phyloP scores from a whole-genome alignment of 2,113 vertebrate species.

The Agapornis roseicollis region DNA sequence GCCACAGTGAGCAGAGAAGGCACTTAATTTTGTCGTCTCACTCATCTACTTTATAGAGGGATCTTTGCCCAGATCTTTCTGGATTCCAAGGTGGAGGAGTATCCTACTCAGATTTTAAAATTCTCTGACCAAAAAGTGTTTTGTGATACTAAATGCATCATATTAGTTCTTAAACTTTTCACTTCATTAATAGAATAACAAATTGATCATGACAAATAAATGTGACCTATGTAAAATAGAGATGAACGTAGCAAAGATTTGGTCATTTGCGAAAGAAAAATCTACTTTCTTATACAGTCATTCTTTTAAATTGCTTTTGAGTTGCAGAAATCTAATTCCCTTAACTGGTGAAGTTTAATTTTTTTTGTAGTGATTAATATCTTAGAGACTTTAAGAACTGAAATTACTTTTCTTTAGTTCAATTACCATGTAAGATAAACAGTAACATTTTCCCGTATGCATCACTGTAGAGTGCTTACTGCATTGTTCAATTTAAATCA shows the following conservation, averaged over 20 bases:
- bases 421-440: background rate
- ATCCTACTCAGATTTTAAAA: background rate
- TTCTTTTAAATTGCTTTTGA: background rate
- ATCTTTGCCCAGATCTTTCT: background rate
- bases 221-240: background rate
- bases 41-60: background rate
- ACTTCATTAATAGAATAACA: background rate
- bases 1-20: background rate
- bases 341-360: background rate
- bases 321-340: background rate
- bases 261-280: background rate
- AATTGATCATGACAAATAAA: background rate
- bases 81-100: background rate
- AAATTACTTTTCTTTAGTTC: background rate
- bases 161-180: background rate
- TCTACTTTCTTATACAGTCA: background rate
- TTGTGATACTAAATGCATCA: background rate
- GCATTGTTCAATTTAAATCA: background rate
- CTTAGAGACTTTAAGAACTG: background rate
- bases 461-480: background rate
- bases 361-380: background rate
- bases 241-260: background rate
- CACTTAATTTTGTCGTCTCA: background rate
- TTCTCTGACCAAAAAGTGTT: background rate
- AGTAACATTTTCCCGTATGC: background rate